Base-by-base conservation (phyloP, 2,888 invertebrate genomes). In the Eledone cirrhosa region DNA sequence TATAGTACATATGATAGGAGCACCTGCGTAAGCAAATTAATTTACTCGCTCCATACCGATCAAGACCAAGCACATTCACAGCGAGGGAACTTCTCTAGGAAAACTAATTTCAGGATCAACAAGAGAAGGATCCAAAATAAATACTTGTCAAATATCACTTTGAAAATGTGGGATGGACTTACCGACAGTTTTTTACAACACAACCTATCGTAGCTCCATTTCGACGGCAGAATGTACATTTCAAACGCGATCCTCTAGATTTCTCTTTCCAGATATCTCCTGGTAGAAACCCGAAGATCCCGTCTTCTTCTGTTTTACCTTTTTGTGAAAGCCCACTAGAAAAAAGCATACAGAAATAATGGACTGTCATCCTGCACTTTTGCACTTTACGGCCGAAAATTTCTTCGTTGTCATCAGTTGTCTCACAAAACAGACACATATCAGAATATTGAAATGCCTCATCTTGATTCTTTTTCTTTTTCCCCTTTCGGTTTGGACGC, bases 161-260 rank as follows among this genome's bases (percentile, higher is more conserved):
- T 33, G 5, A 41, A 41, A 41, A 41, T 41, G 11, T 41, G 3
- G 41, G 27, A 63, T 13, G 31, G n/a, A 72, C 72, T 72, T 19
- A 72, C 69, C 93, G 92, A 86, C 96, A 96, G 78, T 91, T 92
- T 0, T 84, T 81, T 0, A 93, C 90, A n/a, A 92, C 92, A 88
- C 96, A 96, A 0, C 94, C 94, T 1, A 96, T 92, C 1, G 94
- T 95, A 0, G 96, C 96, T 0, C 94, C 94, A 0, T 79, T 88
- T 48, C 91, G 91, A 24, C 91, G 91, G 86, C 96, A 96, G 88
- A 93, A 95, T 7, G 90, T 92, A 86, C 96, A 96, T 85, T 86
- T 90, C 95, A 95, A 91, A 86, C 92, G 92, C 76, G 92, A 92
- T 69, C 94, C 93, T 82, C 95, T 92, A 24, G 90, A 91, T 0